Evolutionary conservation across 2,113 vertebrate genomes (phyloP), one percentile per base, ranked within the genome.

Genomic region (Engraulis encrasicolus): DNA sequence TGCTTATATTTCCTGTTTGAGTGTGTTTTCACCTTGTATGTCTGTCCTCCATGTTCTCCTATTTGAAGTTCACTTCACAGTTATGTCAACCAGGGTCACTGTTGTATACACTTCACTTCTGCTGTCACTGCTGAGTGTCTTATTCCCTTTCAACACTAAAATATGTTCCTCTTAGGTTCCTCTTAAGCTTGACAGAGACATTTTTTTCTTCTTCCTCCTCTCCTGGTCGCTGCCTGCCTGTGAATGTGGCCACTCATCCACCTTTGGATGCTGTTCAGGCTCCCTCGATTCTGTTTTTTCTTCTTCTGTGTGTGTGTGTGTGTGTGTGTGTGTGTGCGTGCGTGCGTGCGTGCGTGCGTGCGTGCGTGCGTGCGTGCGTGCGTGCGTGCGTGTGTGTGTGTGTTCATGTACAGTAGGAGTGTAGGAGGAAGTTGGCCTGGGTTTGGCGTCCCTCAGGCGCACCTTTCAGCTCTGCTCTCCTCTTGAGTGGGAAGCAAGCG

Each of bases 1-100:
- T 61, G 81, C 61, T 50, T 77, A 3, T n/a, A n/a, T 34, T 74
- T 74, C 58, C 58, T 74, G n/a, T n/a, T n/a, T n/a, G n/a, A n/a
- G n/a, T n/a, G n/a, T n/a, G 12, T 34, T 74, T 34, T 14, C 27
- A 34, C 66, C 66, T 74, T 74, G 31, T 31, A 34, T 4, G 66
- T n/a, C n/a, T n/a, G n/a, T 74, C 31, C 27, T 36, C 31, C 7
- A 6, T 74, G 66, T 23, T 31, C 27, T 71, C 23, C n/a, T 12
- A 31, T 15, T 74, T 31, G 12, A n/a, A 11, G 27, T 0, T 74
- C 27, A 74, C 23, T 23, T 2, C 66, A 31, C 27, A 12, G 18
- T 74, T 34, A 74, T 74, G 66, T 74, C 66, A 74, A 31, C 66
- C 31, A n/a, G 31, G 18, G 66, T 74, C 27, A 74, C 66, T 74